A percentile compares a stretch with the other conserved stretches of the same genome.
phyloP scores from a whole-genome alignment of 2,797 vertebrate genomes.

The Aulostomus chinensis region DNA sequence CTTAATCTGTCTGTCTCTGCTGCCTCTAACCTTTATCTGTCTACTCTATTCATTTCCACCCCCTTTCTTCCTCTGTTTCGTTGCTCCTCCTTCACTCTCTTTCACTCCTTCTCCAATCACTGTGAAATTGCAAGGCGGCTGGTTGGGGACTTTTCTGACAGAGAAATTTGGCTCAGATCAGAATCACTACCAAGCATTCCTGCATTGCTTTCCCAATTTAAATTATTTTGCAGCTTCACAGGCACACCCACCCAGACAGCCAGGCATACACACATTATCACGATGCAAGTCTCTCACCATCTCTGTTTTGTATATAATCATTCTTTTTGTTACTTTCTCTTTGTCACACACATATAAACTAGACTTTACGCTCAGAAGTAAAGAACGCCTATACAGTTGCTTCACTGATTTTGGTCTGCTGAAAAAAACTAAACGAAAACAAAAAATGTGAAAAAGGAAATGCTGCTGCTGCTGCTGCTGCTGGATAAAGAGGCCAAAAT shows the following conservation, averaged over 20 bases:
- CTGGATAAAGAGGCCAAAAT: slow-evolving; percentile 15
- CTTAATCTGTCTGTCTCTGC: slow-evolving; percentile 18
- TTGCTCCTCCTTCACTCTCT: slow-evolving; percentile 31
- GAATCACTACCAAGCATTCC: slow-evolving; percentile 62
- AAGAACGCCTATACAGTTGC: slow-evolving; percentile 20
- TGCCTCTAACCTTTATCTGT: slow-evolving; percentile 23
- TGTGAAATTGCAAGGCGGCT: slow-evolving; percentile 71
- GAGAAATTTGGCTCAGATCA: slow-evolving; percentile 68
- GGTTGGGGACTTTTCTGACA: slow-evolving; percentile 63
- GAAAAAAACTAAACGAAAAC: slow-evolving; percentile 21
- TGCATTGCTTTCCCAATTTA: slow-evolving; percentile 65
- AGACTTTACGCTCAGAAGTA: slow-evolving; percentile 26
- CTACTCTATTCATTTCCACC: slow-evolving; percentile 34
- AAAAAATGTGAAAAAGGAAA: slow-evolving; percentile 6
- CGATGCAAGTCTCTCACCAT: too few species aligned
- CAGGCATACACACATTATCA: slow-evolving; percentile 35
- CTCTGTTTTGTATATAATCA: slow-evolving; percentile 9
- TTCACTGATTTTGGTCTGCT: slow-evolving; percentile 23
- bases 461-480: slow-evolving; percentile 15
- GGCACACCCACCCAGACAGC: slow-evolving; percentile 55
- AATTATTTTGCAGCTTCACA: slow-evolving; percentile 65
- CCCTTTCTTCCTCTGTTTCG: slow-evolving; percentile 28
- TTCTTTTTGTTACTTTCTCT: slow-evolving; percentile 20
- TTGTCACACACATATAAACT: slow-evolving; percentile 31
- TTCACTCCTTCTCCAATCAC: slow-evolving; percentile 67